Evolutionary conservation across 2,888 invertebrate species (phyloP).

Genomic region (Lasius fuliginosus): DNA sequence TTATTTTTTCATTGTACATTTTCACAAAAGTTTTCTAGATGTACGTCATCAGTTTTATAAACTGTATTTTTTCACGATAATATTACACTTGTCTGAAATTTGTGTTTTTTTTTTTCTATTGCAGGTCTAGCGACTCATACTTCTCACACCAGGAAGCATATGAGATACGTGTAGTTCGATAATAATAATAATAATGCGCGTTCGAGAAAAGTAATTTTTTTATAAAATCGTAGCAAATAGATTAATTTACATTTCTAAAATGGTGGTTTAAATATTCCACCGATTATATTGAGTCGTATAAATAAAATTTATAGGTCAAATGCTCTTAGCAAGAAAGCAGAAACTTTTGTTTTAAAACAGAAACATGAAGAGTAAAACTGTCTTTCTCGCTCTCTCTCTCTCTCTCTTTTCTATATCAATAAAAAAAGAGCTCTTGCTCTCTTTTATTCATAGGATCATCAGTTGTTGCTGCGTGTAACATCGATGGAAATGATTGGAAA

Average conservation of each 20-base stretch:
- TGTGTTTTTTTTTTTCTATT: slow-evolving; percentile 28
- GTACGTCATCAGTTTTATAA: neutral
- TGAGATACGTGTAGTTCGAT: neutral
- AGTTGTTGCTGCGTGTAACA: neutral
- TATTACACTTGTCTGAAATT: neutral
- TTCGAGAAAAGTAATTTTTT: neutral
- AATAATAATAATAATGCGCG: neutral
- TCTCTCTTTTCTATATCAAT: neutral
- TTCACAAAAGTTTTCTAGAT: neutral
- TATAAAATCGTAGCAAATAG: neutral
- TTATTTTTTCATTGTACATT: neutral
- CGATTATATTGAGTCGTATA: neutral
- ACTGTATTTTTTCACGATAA: neutral
- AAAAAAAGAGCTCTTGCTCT: neutral
- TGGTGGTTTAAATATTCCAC: neutral
- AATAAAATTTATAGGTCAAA: neutral
- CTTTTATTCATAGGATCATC: slow-evolving; percentile 11
- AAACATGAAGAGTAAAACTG: neutral
- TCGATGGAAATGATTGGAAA: neutral
- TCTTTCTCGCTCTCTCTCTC: neutral
- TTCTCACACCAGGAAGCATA: neutral
- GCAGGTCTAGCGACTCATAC: neutral
- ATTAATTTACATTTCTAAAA: neutral
- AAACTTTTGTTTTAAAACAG: slow-evolving; percentile 13
- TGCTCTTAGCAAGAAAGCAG: neutral